Evolutionary conservation across 1,140 invertebrate genomes (phyloP).

Genomic region (Drosophila erecta): DNA sequence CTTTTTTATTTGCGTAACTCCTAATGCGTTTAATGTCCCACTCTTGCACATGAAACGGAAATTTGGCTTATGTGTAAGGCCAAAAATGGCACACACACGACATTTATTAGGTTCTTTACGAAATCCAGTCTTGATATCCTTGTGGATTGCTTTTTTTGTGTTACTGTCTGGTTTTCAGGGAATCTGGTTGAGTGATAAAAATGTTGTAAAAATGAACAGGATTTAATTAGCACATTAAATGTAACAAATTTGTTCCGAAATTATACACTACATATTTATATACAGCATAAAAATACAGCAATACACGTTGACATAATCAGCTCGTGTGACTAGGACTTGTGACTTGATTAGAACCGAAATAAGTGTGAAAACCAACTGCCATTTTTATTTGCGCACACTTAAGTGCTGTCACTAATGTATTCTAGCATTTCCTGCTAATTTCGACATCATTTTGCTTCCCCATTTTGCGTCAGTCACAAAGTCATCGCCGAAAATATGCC

Average conservation of each 20-base stretch:
- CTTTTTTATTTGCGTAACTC: constrained; percentile 16
- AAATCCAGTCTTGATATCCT: constrained; percentile 10
- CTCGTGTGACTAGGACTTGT: too few species aligned
- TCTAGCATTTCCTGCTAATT: constrained; percentile 24
- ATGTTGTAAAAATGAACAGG: constrained; percentile 6
- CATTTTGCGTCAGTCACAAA: constrained; percentile 1
- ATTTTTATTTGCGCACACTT: constrained; percentile 4
- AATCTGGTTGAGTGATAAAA: neutral
- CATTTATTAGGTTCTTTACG: constrained; percentile 10
- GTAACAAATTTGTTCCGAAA: neutral
- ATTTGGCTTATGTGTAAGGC: constrained; percentile 36
- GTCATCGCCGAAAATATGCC: constrained; percentile 17
- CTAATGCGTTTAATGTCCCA: constrained; percentile 15
- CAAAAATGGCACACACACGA: constrained; percentile 3
- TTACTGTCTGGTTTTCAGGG: neutral
- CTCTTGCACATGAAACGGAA: constrained; percentile 3
- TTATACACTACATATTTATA: too few species aligned
- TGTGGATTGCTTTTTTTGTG: too few species aligned
- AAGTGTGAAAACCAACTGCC: neutral
- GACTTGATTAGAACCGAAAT: neutral
- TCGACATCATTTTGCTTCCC: constrained; percentile 12
- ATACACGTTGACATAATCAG: too few species aligned
- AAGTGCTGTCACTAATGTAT: constrained; percentile 2
- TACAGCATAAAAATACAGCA: too few species aligned
- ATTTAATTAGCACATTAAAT: constrained; percentile 5